Evolutionary conservation across 1,140 invertebrate genomes (phyloP).

Genomic region (Bombus confusus): DNA sequence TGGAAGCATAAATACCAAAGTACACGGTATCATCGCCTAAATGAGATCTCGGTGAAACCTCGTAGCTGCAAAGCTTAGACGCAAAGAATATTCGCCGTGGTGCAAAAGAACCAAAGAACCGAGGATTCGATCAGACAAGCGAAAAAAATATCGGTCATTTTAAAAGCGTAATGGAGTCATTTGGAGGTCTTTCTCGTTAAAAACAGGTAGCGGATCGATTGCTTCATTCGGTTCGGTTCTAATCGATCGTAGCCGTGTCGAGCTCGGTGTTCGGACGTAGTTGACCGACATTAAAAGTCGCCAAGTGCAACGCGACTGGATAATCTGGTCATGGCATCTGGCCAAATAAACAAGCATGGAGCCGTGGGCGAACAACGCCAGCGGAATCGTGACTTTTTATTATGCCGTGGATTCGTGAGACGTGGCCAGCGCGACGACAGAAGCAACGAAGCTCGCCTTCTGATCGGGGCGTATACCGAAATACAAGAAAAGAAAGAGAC

Average conservation of each 20-base stretch:
- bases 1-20: too few species aligned
- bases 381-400: slow-evolving; percentile 66
- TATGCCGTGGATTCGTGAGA: slow-evolving; percentile 46
- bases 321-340: slow-evolving; percentile 66
- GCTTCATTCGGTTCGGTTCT: slow-evolving; percentile 41
- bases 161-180: neutral
- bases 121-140: neutral
- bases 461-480: slow-evolving; percentile 1
- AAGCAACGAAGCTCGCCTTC: slow-evolving; percentile 40
- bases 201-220: neutral
- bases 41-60: too few species aligned
- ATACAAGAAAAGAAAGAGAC: neutral
- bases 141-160: neutral
- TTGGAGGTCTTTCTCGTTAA: neutral
- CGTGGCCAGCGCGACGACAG: slow-evolving; percentile 16
- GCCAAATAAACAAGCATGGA: slow-evolving; percentile 63
- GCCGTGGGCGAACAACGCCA: slow-evolving; percentile 33
- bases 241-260: slow-evolving; percentile 54
- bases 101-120: too few species aligned
- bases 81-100: too few species aligned
- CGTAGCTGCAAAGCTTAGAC: too few species aligned
- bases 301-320: slow-evolving; percentile 57
- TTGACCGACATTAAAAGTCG: slow-evolving; percentile 61
- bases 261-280: neutral
- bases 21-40: too few species aligned